Percentiles rank a stretch among this genome's conserved stretches.
phyloP scores from a whole-genome alignment of 2,797 vertebrate species.

The Amphiprion clarkii region DNA sequence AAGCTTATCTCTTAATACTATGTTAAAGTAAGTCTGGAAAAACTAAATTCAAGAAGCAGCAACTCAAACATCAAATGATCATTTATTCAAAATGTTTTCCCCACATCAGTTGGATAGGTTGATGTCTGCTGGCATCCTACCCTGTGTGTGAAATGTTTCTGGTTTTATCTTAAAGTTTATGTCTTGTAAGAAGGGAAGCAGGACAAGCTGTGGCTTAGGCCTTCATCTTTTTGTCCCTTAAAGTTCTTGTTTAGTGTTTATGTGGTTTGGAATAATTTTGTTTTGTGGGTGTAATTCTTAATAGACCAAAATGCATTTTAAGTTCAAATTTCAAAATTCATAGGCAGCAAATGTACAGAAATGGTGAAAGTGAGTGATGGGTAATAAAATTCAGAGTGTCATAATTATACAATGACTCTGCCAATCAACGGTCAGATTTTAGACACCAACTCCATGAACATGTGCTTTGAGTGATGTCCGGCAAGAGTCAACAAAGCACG shows the following conservation, averaged over 20 bases:
- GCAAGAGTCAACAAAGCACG: constrained; percentile 65
- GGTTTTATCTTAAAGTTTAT: background rate
- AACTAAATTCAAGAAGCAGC: constrained; percentile 8
- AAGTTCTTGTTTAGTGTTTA: background rate
- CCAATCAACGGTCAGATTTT: constrained; percentile 20
- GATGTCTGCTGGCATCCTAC: background rate
- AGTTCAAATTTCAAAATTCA: background rate
- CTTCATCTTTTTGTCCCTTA: background rate
- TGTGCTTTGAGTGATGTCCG: constrained; percentile 48
- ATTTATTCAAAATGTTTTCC: constrained; percentile 20
- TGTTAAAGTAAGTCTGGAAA: background rate
- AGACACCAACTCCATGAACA: constrained; percentile 29
- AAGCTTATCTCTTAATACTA: background rate
- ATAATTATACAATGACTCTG: constrained; percentile 1
- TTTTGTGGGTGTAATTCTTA: background rate
- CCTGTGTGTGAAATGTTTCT: background rate
- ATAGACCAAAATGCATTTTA: background rate
- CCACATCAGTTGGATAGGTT: constrained; percentile 23
- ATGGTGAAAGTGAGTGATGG: background rate
- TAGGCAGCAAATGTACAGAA: background rate
- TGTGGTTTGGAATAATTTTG: background rate
- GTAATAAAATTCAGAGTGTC: constrained; percentile 18
- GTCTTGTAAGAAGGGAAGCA: background rate
- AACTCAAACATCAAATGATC: constrained; percentile 14
- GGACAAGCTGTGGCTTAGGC: background rate